phyloP scores from a whole-genome alignment of 2,888 invertebrate species.

The Lithodes maja region DNA sequence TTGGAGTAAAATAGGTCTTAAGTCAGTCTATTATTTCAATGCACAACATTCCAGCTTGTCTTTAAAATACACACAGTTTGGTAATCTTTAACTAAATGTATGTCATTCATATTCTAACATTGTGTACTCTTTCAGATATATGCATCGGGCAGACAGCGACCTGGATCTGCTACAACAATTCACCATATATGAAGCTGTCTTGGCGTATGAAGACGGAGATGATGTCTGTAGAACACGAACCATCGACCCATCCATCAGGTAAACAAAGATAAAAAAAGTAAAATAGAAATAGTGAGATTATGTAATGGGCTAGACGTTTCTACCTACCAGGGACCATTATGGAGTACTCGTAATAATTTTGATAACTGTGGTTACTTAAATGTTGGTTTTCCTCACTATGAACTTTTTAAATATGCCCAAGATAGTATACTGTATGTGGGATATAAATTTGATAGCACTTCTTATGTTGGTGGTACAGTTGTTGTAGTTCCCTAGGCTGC shows the following conservation, averaged over 20 bases:
- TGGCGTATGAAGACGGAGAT: constrained; percentile 91
- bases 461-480: too few relatives aligned
- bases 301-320: not conserved
- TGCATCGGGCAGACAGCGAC: constrained; percentile 94
- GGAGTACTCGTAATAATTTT: too few relatives aligned
- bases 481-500: too few relatives aligned
- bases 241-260: constrained; percentile 79
- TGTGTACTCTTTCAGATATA: constrained; percentile 78
- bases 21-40: not conserved
- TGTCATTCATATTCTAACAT: not conserved
- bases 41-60: too few relatives aligned
- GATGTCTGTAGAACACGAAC: constrained; percentile 80
- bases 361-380: too few relatives aligned
- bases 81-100: not conserved
- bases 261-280: constrained; percentile 33
- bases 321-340: too few relatives aligned
- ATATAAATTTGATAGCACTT: too few relatives aligned
- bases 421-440: too few relatives aligned
- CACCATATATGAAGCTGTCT: constrained; percentile 95
- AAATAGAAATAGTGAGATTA: not conserved
- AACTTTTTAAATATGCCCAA: too few relatives aligned
- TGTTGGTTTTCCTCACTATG: too few relatives aligned
- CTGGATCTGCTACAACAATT: constrained; percentile 94
- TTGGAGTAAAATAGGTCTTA: not conserved
- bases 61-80: not conserved